phyloP scores from a whole-genome alignment of 2,888 invertebrate genomes.

The Himalopsyche kuldschensis region DNA sequence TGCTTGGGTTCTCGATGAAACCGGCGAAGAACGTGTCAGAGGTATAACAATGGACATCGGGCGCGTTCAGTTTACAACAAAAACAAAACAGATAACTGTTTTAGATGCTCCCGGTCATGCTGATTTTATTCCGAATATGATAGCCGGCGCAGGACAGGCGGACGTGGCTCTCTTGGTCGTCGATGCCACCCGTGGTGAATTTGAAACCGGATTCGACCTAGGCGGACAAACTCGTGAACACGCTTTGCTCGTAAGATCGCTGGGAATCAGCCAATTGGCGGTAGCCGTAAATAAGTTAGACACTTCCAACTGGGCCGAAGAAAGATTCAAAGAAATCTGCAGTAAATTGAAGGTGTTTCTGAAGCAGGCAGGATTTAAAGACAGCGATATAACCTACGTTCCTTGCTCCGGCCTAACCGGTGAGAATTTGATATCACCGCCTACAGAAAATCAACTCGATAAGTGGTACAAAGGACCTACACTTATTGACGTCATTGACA shows the following conservation, averaged over 20 bases:
- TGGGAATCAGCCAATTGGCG: constrained; percentile 90
- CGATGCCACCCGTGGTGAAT: constrained; percentile 95
- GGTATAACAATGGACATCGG: constrained; percentile 99
- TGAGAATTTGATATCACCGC: constrained; percentile 78
- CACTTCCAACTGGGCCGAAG: constrained; percentile 89
- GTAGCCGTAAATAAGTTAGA: constrained; percentile 98
- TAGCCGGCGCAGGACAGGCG: constrained; percentile 96
- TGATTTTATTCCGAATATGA: constrained; percentile 99
- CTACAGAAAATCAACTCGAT: constrained; percentile 64
- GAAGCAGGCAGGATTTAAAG: constrained; percentile 90
- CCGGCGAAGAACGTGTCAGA: constrained; percentile 92
- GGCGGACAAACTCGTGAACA: constrained; percentile 99
- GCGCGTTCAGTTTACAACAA: constrained; percentile 87
- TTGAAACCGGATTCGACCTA: constrained; percentile 97
- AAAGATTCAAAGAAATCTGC: constrained; percentile 87
- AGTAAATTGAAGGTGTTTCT: constrained; percentile 79
- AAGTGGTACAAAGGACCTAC: constrained; percentile 85
- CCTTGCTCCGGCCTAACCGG: constrained; percentile 97
- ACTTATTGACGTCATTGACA: constrained; percentile 83
- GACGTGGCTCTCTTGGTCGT: constrained; percentile 96
- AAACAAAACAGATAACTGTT: constrained; percentile 77
- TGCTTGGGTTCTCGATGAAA: constrained; percentile 99
- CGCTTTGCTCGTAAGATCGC: constrained; percentile 84
- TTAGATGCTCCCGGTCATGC: constrained; percentile 99
- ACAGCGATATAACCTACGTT: constrained; percentile 82